phyloP scores from a whole-genome alignment of 2,888 invertebrate species.

The Orthosia gracilis region DNA sequence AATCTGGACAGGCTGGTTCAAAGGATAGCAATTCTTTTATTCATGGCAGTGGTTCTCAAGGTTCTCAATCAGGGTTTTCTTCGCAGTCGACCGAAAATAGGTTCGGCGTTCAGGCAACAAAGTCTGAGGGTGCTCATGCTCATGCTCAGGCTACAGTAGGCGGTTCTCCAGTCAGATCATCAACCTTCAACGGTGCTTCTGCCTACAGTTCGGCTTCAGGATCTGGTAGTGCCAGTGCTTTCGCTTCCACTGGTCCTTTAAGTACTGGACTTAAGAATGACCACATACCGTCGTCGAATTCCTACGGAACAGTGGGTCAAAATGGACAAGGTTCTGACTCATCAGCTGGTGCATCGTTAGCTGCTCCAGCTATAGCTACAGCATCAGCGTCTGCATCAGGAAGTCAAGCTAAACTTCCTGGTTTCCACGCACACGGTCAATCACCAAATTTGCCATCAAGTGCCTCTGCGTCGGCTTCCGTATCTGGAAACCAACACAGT shows the following conservation, averaged over 20 bases:
- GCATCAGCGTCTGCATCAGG: slow-evolving; percentile 42
- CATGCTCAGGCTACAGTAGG: slow-evolving; percentile 13
- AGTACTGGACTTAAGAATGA: slow-evolving; percentile 69
- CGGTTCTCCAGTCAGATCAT: slow-evolving; percentile 23
- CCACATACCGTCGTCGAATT: slow-evolving; percentile 48
- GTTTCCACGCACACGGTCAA: not conserved
- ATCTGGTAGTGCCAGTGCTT: slow-evolving; percentile 58
- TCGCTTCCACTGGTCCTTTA: slow-evolving; percentile 57
- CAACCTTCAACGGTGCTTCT: slow-evolving; percentile 13
- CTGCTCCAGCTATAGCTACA: slow-evolving; percentile 31
- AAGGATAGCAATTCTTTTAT: slow-evolving; percentile 30
- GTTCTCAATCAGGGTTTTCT: slow-evolving; percentile 12
- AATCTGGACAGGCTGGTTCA: slow-evolving; percentile 28
- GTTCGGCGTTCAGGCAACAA: slow-evolving; percentile 50
- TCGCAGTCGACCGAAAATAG: slow-evolving; percentile 44
- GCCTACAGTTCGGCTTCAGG: slow-evolving; percentile 57
- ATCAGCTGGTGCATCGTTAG: slow-evolving; percentile 29
- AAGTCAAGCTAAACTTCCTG: slow-evolving; percentile 8
- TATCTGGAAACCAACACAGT: slow-evolving; percentile 18
- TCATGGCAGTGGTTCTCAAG: slow-evolving; percentile 11
- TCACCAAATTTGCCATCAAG: slow-evolving; percentile 25
- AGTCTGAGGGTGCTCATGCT: slow-evolving; percentile 41
- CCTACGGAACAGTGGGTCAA: slow-evolving; percentile 21
- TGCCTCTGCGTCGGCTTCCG: slow-evolving; percentile 26
- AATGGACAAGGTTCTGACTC: slow-evolving; percentile 22